Evolutionary conservation across 37 sponge, comb jelly and placozoan species (phyloP).

Genomic region (Mnemiopsis leidyi): DNA sequence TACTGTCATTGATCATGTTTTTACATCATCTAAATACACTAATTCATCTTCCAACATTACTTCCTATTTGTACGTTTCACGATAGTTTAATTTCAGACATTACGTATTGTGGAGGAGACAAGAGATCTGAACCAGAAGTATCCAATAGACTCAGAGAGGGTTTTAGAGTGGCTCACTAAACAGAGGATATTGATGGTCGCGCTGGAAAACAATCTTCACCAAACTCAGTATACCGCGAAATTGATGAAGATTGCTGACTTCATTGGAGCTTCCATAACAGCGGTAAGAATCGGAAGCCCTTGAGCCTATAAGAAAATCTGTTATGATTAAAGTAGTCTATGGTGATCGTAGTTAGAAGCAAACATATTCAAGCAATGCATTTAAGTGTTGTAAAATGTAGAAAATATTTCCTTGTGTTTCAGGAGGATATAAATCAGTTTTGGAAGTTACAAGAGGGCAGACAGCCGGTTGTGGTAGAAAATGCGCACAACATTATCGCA

Average conservation of each 20-base stretch:
- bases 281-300: no score
- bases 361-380: no score
- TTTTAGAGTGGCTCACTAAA: constrained; percentile 26
- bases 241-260: constrained; percentile 88
- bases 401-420: background rate
- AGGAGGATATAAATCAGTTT: constrained; percentile 61
- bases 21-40: no score
- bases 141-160: constrained; percentile 13
- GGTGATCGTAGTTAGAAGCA: no score
- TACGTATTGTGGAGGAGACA: constrained; percentile 57
- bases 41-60: no score
- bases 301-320: no score
- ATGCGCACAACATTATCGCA: constrained; percentile 81
- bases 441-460: constrained; percentile 66
- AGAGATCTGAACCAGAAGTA: constrained; percentile 53
- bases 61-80: no score
- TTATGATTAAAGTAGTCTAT: no score
- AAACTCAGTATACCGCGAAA: constrained; percentile 91
- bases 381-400: no score
- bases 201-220: constrained; percentile 83
- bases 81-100: no score
- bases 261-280: constrained; percentile 77
- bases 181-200: constrained; percentile 27
- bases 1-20: no score
- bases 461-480: constrained; percentile 73